These are phyloP conservation scores for Parelbella ahira DNA, from an alignment of 2,888 invertebrate species.

Conservation along the genomic window DNA sequence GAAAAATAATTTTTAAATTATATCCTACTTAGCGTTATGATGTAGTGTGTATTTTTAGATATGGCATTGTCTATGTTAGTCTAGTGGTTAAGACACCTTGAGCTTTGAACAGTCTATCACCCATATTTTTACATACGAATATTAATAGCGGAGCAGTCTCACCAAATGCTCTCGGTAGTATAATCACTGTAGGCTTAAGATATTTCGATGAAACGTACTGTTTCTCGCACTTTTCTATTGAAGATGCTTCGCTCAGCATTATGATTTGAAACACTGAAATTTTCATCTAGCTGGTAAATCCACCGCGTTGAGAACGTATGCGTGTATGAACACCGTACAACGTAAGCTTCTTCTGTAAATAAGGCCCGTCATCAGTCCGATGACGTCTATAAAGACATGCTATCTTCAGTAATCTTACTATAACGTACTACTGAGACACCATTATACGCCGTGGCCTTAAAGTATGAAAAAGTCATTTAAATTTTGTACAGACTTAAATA, in stretches of 20 bases:
- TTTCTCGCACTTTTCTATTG: slow-evolving; percentile 29
- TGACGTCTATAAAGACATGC: slow-evolving; percentile 51
- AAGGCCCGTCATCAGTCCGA: slow-evolving; percentile 62
- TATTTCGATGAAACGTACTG: slow-evolving; percentile 28
- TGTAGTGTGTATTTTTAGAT: slow-evolving; percentile 79
- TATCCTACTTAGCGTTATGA: slow-evolving; percentile 74
- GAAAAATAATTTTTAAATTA: slow-evolving; percentile 69
- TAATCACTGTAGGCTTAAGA: slow-evolving; percentile 48
- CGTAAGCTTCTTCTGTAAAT: slow-evolving; percentile 51
- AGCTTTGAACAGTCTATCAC: slow-evolving; percentile 76
- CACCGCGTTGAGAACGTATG: slow-evolving; percentile 23
- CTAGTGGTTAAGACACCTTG: slow-evolving; percentile 75
- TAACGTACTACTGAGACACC: slow-evolving; percentile 77
- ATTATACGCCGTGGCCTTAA: slow-evolving; percentile 80
- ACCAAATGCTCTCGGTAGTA: slow-evolving; percentile 59
- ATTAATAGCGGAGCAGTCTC: slow-evolving; percentile 53
- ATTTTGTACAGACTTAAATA: slow-evolving; percentile 61
- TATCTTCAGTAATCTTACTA: slow-evolving; percentile 61
- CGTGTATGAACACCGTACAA: slow-evolving; percentile 33
- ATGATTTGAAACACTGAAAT: slow-evolving; percentile 31
- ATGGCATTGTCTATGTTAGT: slow-evolving; percentile 78
- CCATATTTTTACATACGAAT: slow-evolving; percentile 65
- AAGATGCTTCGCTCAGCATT: slow-evolving; percentile 41
- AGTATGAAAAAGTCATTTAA: slow-evolving; percentile 57
- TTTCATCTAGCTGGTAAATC: slow-evolving; percentile 15